A percentile compares a stretch with the other conserved stretches of the same genome.
Evolutionary conservation across 2,113 vertebrate genomes (phyloP).

Genomic region (Rhabdornis inornatus): DNA sequence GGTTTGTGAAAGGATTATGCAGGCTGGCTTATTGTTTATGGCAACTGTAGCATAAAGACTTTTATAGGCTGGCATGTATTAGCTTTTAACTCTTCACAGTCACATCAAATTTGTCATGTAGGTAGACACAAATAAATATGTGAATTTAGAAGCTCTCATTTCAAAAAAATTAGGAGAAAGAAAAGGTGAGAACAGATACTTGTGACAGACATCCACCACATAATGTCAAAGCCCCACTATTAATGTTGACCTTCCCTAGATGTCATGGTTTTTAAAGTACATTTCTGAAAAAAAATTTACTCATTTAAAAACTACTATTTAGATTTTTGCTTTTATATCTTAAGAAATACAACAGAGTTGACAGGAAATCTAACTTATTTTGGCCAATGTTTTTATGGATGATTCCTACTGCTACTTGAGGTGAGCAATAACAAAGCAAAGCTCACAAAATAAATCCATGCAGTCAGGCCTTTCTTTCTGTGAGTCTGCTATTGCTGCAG

Average conservation of each 20-base stretch:
- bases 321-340: not conserved
- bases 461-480: not conserved
- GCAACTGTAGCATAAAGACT: not conserved
- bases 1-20: not conserved
- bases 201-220: not conserved
- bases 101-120: not conserved
- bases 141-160: not conserved
- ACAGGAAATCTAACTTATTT: not conserved
- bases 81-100: not conserved
- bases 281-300: not conserved
- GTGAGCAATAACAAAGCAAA: not conserved
- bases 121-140: not conserved
- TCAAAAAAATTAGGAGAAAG: not conserved
- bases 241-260: not conserved
- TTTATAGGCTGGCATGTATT: not conserved
- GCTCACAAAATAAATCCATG: not conserved
- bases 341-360: not conserved
- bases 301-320: not conserved
- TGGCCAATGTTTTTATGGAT: not conserved
- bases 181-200: not conserved
- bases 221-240: not conserved
- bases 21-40: not conserved
- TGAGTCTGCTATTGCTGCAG: not conserved
- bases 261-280: accelerated
- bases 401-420: not conserved